phyloP scores from a whole-genome alignment of 2,888 invertebrate genomes.

The Xylocampa areola region DNA sequence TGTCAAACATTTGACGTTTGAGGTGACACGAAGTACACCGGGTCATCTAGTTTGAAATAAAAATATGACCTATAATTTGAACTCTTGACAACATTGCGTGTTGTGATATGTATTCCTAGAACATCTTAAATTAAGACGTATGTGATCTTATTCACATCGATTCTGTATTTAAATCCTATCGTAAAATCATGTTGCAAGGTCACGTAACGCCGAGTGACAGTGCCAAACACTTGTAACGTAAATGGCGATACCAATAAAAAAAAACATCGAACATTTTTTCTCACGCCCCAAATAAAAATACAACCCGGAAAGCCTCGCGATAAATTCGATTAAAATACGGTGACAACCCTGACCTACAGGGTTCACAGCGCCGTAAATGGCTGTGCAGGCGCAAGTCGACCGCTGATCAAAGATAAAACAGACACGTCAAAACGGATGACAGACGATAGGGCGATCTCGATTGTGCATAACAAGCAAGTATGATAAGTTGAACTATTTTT shows the following conservation, averaged over 20 bases:
- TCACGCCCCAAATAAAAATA: constrained; percentile 55
- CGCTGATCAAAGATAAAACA: constrained; percentile 46
- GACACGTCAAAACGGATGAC: constrained; percentile 47
- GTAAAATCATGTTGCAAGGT: no score
- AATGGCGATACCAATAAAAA: constrained; percentile 16
- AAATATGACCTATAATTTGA: no score
- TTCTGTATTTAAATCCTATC: no score
- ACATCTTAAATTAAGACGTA: no score
- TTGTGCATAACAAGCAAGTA: constrained; percentile 41
- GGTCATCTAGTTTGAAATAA: no score
- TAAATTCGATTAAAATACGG: constrained; percentile 49
- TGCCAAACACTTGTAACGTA: constrained; percentile 21
- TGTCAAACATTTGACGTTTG: no score
- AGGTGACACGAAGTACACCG: no score
- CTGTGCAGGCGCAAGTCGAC: constrained; percentile 28
- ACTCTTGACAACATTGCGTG: no score
- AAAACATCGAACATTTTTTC: constrained; percentile 38
- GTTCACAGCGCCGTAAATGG: constrained; percentile 46
- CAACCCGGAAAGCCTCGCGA: constrained; percentile 38
- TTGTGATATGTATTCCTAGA: no score
- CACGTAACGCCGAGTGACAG: no score
- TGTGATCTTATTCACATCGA: no score
- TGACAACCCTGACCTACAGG: constrained; percentile 57
- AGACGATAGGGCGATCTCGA: constrained; percentile 35
- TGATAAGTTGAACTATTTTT: constrained; percentile 30